phyloP scores from a whole-genome alignment of 2,113 vertebrate species.

The Lucifuga dentata region DNA sequence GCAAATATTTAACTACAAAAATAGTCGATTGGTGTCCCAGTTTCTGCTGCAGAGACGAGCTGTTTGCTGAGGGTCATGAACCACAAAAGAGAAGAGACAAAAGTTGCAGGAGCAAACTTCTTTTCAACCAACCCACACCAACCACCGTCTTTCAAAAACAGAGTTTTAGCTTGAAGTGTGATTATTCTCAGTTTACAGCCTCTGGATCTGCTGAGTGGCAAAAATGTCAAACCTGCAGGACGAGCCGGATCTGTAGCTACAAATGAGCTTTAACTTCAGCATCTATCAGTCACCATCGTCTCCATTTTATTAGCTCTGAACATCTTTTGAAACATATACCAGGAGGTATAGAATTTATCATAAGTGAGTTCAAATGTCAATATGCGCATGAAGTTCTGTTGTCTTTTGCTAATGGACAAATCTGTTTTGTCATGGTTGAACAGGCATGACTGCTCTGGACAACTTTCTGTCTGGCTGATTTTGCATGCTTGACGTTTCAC shows the following conservation, averaged over 20 bases:
- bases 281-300: no score
- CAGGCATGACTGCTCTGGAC: slow-evolving; percentile 6
- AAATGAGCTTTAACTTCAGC: no score
- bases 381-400: background rate
- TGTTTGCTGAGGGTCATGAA: slow-evolving; percentile 39
- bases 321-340: no score
- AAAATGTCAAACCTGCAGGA: slow-evolving; percentile 53
- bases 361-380: background rate
- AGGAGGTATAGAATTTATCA: no score
- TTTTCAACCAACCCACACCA: slow-evolving; percentile 29
- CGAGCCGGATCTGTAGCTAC: slow-evolving; percentile 37
- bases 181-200: slow-evolving; percentile 37
- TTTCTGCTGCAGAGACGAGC: slow-evolving; percentile 22
- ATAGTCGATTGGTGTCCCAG: slow-evolving; percentile 39
- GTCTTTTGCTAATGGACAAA: background rate
- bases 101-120: slow-evolving; percentile 8
- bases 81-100: slow-evolving; percentile 34
- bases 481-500: slow-evolving; percentile 42
- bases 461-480: slow-evolving; percentile 30
- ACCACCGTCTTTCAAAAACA: slow-evolving; percentile 7
- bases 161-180: slow-evolving; percentile 20
- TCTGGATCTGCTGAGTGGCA: slow-evolving; percentile 5
- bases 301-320: no score
- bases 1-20: slow-evolving; percentile 56
- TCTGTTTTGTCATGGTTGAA: slow-evolving; percentile 15